Percentiles rank a stretch among this genome's conserved stretches.
Conservation (phyloP, 2,797 vertebrate genomes). For the Pseudocheirus occidentalis region DNA sequence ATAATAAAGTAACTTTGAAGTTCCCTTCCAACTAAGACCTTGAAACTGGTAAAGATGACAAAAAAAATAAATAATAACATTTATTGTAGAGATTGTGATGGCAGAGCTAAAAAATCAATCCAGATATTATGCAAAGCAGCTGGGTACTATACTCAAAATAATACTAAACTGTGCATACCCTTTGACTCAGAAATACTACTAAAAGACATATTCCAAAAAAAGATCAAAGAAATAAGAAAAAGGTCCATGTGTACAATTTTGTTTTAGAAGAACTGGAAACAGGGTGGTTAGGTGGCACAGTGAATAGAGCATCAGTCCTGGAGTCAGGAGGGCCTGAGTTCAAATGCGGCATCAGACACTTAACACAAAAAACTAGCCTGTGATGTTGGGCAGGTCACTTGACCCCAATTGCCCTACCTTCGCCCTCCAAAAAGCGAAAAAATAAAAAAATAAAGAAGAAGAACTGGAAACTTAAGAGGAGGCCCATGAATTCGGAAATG, state of each 20-base stretch:
- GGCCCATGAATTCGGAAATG: neutral
- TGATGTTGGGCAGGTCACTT: too few relatives aligned
- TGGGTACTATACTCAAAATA: neutral
- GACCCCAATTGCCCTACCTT: too few relatives aligned
- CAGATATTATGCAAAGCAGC: neutral
- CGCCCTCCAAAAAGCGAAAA: too few relatives aligned
- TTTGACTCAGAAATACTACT: neutral
- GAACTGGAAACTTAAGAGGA: neutral
- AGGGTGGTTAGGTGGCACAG: too few relatives aligned
- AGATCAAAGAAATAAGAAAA: neutral
- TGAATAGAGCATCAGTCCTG: too few relatives aligned
- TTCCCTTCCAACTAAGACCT: neutral
- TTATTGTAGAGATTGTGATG: neutral
- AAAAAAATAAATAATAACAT: neutral
- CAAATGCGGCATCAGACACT: too few relatives aligned
- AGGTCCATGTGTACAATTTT: neutral
- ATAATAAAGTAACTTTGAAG: neutral
- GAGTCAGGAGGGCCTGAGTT: too few relatives aligned
- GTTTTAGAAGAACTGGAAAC: neutral
- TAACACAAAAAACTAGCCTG: too few relatives aligned
- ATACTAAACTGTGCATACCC: neutral
- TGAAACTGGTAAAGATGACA: neutral
- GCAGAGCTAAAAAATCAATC: neutral
- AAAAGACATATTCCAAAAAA: neutral
- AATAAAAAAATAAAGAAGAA: too few relatives aligned